These are phyloP conservation scores for Puma concolor DNA, from an alignment of 2,113 vertebrate genomes.

Conservation along the genomic window DNA sequence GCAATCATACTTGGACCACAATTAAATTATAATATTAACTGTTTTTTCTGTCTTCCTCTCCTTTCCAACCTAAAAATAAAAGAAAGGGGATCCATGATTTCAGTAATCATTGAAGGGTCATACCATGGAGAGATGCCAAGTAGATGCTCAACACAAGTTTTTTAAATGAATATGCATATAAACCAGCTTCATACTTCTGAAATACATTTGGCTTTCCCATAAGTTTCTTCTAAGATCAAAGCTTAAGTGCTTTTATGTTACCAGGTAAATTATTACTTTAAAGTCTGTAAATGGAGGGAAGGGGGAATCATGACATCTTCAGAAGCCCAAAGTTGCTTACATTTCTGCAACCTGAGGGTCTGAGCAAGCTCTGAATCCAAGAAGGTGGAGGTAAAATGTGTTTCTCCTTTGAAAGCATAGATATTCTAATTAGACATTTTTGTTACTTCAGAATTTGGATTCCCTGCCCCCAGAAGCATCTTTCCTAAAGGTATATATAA, in stretches of 20 bases:
- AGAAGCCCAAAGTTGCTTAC: neutral
- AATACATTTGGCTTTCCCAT: neutral
- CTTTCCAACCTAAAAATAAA: neutral
- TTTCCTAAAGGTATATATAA: slow-evolving; percentile 18
- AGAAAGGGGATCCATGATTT: neutral
- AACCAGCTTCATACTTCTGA: neutral
- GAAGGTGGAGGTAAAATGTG: neutral
- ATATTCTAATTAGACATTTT: neutral
- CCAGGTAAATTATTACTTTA: slow-evolving; percentile 17
- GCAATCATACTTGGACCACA: neutral
- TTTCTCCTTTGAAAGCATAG: neutral
- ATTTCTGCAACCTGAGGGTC: neutral
- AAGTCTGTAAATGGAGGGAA: neutral
- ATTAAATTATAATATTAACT: slow-evolving; percentile 42
- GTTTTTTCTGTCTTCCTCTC: neutral
- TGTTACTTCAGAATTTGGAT: slow-evolving; percentile 28
- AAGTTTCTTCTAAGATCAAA: neutral
- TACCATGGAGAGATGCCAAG: neutral
- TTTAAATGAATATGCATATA: neutral
- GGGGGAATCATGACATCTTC: neutral
- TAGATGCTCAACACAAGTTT: neutral
- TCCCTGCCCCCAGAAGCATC: neutral
- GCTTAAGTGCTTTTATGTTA: neutral
- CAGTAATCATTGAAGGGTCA: neutral
- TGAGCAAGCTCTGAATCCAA: neutral